A percentile compares a stretch with the other conserved stretches of the same genome.
Evolutionary conservation across 2,797 vertebrate genomes (phyloP).

Genomic region (Setipinna tenuifilis): DNA sequence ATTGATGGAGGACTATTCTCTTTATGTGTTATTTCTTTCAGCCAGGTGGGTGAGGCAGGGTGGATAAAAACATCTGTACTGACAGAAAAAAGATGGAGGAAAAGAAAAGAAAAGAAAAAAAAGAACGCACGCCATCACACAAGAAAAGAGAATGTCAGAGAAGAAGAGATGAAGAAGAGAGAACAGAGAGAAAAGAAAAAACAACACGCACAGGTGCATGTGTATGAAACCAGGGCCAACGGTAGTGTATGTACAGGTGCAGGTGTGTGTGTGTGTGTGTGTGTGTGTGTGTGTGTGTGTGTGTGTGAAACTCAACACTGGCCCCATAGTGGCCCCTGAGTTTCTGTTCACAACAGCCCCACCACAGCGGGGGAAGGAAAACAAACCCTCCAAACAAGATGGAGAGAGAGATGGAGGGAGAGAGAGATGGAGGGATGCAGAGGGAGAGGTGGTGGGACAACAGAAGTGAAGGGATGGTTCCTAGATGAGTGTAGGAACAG

Average conservation of each 20-base stretch:
- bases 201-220: neutral
- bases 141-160: neutral
- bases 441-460: neutral
- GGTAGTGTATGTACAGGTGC: neutral
- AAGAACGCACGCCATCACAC: neutral
- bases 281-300: neutral
- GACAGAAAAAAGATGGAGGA: neutral
- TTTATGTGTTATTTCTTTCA: neutral
- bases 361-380: neutral
- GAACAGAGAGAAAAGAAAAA: neutral
- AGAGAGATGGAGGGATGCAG: slow-evolving; percentile 41
- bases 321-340: neutral
- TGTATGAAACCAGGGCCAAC: neutral
- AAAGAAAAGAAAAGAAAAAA: neutral
- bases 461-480: slow-evolving; percentile 21
- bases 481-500: slow-evolving; percentile 31
- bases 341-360: slow-evolving; percentile 14
- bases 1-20: neutral
- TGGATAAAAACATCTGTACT: neutral
- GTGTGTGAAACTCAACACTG: neutral
- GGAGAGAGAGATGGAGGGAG: neutral
- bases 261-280: slow-evolving; percentile 15
- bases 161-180: neutral
- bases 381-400: neutral
- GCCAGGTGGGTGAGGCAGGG: neutral